Percentiles rank a stretch among this genome's conserved stretches.
Evolutionary conservation across 2,888 invertebrate species (phyloP).

Genomic region (Hirtodrosophila cameraria): DNA sequence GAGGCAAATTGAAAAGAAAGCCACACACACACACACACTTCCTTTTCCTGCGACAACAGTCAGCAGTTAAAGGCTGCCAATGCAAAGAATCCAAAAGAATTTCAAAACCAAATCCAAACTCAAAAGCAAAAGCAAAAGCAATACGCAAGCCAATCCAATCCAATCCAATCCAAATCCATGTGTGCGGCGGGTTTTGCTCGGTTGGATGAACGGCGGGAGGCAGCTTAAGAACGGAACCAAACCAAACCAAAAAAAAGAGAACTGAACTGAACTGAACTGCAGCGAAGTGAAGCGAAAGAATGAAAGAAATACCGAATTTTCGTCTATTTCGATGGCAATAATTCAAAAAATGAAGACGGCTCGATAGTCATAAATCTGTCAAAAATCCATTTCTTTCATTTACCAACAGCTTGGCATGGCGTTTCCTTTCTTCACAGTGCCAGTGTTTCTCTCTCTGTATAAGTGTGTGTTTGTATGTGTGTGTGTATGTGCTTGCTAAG

Average conservation of each 20-base stretch:
- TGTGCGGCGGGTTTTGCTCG: slow-evolving; percentile 30
- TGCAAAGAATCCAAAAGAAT: slow-evolving; percentile 10
- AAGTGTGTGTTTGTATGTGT: slow-evolving; percentile 20
- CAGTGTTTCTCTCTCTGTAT: slow-evolving; percentile 1
- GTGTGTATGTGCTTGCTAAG: slow-evolving; percentile 67
- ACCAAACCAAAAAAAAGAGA: slow-evolving; percentile 1
- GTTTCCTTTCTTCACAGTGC: slow-evolving; percentile 67
- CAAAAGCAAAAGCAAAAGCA: slow-evolving; percentile 20
- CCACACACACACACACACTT: slow-evolving; percentile 54
- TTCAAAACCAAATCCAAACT: slow-evolving; percentile 5
- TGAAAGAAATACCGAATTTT: slow-evolving; percentile 70
- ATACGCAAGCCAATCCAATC: slow-evolving; percentile 18
- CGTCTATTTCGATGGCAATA: slow-evolving; percentile 84
- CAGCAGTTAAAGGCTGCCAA: slow-evolving; percentile 26
- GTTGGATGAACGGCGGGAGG: slow-evolving; percentile 37
- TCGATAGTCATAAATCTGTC: slow-evolving; percentile 84
- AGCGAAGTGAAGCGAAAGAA: slow-evolving; percentile 43
- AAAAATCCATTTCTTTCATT: slow-evolving; percentile 84
- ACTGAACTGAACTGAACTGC: slow-evolving; percentile 18
- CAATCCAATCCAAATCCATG: slow-evolving; percentile 49
- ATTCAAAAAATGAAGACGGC: slow-evolving; percentile 84
- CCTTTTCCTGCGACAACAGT: slow-evolving; percentile 29
- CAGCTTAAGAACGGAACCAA: slow-evolving; percentile 44
- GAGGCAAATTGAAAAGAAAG: slow-evolving; percentile 58
- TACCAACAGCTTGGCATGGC: slow-evolving; percentile 74